phyloP scores from a whole-genome alignment of 2,113 vertebrate genomes.

The Equus przewalskii region DNA sequence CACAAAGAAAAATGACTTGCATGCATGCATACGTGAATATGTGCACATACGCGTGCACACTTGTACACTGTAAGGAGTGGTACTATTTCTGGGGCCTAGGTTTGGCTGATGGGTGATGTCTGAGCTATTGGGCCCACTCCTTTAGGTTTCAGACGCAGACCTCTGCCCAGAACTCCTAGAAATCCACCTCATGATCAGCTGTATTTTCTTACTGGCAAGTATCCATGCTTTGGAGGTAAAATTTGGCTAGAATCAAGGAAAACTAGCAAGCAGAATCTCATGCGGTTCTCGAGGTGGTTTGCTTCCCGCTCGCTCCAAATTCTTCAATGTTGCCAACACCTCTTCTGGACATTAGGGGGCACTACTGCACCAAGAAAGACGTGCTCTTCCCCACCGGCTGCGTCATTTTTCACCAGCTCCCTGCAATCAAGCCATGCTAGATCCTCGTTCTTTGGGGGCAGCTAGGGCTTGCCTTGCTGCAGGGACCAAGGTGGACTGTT shows the following conservation, averaged over 20 bases:
- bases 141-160: not conserved
- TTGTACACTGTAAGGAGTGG: too few relatives aligned
- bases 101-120: not conserved
- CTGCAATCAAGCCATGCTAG: not conserved
- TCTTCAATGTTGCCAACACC: not conserved
- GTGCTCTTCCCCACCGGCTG: not conserved
- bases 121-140: not conserved
- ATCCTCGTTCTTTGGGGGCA: not conserved
- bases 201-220: not conserved
- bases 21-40: not conserved
- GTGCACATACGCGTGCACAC: not conserved
- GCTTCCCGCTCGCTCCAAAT: not conserved
- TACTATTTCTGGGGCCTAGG: not conserved
- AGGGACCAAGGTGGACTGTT: not conserved
- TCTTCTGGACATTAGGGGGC: constrained; percentile 43
- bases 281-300: not conserved
- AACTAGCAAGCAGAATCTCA: not conserved
- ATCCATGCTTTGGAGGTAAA: not conserved
- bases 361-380: not conserved
- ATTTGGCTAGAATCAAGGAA: not conserved
- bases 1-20: not conserved
- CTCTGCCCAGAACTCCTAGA: not conserved
- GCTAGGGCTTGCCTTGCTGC: not conserved
- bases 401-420: not conserved
- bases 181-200: not conserved